Conservation (phyloP, 2,113 vertebrate genomes). For the Brevimyrus niger region DNA sequence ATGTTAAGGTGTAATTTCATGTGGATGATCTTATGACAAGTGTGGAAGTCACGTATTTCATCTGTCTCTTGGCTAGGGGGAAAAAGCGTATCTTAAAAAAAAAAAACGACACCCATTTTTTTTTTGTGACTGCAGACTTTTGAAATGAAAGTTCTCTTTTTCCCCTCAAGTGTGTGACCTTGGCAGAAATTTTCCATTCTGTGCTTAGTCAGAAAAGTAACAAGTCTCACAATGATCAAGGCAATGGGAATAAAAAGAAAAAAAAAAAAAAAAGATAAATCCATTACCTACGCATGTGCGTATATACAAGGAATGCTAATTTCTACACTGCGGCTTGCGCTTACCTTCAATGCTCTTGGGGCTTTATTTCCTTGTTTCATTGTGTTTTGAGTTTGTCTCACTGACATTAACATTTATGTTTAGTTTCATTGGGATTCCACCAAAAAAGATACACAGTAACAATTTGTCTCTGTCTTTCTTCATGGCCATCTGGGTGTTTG, state of each 20-base stretch:
- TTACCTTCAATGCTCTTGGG: background rate
- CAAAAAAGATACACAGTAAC: background rate
- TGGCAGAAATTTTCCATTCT: background rate
- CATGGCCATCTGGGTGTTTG: background rate
- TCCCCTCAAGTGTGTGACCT: background rate
- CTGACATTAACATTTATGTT: background rate
- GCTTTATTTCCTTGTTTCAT: background rate
- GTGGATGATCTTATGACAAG: constrained; percentile 12
- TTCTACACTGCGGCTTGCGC: background rate
- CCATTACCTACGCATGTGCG: background rate
- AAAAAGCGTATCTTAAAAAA: background rate
- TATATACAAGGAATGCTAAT: background rate
- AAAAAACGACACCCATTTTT: background rate
- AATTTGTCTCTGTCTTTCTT: background rate
- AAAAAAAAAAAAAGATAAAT: background rate
- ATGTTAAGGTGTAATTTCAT: constrained; percentile 17
- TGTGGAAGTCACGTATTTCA: constrained; percentile 5
- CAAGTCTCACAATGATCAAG: background rate
- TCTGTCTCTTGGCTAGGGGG: background rate
- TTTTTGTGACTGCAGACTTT: constrained; percentile 7
- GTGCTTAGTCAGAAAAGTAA: background rate
- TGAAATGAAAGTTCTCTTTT: constrained; percentile 5
- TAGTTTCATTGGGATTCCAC: background rate
- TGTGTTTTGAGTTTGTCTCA: background rate
- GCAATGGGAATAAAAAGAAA: background rate